Conservation (phyloP, 1,140 invertebrate species). For the Camponotus vicinus region DNA sequence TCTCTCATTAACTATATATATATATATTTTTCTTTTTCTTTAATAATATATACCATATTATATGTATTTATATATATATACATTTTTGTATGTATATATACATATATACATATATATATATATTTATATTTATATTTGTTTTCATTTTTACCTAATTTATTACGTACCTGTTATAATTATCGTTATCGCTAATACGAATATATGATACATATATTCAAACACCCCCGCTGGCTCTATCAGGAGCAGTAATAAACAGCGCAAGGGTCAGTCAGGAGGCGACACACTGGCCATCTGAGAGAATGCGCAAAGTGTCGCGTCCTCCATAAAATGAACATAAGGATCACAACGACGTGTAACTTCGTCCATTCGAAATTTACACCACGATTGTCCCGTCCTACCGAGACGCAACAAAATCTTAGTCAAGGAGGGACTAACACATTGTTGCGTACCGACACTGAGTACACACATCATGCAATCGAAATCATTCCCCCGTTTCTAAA, state of each 20-base stretch:
- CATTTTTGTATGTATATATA: constrained; percentile 12
- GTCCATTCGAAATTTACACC: constrained; percentile 74
- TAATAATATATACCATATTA: constrained; percentile 73
- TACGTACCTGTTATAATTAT: constrained; percentile 84
- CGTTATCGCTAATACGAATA: constrained; percentile 84
- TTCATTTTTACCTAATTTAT: constrained; percentile 84
- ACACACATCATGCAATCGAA: constrained; percentile 83
- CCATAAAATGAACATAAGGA: constrained; percentile 70
- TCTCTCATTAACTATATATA: constrained; percentile 77
- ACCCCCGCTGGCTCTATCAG: constrained; percentile 80
- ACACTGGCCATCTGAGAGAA: constrained; percentile 61
- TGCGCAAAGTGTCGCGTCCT: constrained; percentile 72
- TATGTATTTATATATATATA: constrained; percentile 35
- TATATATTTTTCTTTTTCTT: constrained; percentile 73
- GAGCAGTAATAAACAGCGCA: constrained; percentile 80
- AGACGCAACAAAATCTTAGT: constrained; percentile 82
- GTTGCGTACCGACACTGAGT: constrained; percentile 84
- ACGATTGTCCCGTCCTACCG: constrained; percentile 82
- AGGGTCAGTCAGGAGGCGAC: constrained; percentile 70
- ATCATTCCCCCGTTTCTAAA: constrained; percentile 77
- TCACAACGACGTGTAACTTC: constrained; percentile 67
- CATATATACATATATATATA: constrained; percentile 62
- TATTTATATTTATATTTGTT: constrained; percentile 70
- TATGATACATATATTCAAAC: constrained; percentile 86
- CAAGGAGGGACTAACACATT: constrained; percentile 84